phyloP scores from a whole-genome alignment of 2,797 vertebrate genomes.

The Helarctos malayanus region DNA sequence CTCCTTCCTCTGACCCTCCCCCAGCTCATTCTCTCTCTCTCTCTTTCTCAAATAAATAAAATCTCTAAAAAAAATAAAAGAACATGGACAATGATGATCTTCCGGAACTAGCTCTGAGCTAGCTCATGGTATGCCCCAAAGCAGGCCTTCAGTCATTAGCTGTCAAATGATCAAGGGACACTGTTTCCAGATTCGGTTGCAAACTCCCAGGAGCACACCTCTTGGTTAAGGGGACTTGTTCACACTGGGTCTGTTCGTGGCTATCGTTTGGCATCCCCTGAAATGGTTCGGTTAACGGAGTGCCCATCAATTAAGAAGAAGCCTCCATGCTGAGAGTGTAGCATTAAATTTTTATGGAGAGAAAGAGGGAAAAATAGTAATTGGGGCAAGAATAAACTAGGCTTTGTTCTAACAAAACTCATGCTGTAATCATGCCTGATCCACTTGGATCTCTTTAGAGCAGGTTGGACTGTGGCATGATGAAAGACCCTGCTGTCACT shows the following conservation, averaged over 20 bases:
- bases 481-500: neutral
- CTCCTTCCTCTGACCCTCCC: neutral
- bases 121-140: neutral
- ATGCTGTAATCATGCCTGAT: neutral
- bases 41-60: neutral
- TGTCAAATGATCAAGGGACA: neutral
- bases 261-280: neutral
- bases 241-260: neutral
- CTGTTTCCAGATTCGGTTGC: neutral
- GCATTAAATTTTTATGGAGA: conserved; percentile 59
- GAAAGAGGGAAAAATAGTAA: neutral
- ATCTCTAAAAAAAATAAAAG: neutral
- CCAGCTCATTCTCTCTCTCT: neutral
- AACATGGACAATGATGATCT: neutral
- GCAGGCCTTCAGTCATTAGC: neutral
- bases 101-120: neutral
- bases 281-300: neutral
- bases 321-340: neutral
- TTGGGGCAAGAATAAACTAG: conserved; percentile 17
- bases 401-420: neutral
- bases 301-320: neutral
- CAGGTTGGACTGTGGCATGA: neutral
- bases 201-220: neutral
- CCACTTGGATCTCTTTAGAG: neutral
- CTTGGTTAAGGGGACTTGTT: neutral